These are phyloP conservation scores for Corydoras sp. DNA, from an alignment of 2,113 vertebrate species.

Conservation along the genomic window DNA sequence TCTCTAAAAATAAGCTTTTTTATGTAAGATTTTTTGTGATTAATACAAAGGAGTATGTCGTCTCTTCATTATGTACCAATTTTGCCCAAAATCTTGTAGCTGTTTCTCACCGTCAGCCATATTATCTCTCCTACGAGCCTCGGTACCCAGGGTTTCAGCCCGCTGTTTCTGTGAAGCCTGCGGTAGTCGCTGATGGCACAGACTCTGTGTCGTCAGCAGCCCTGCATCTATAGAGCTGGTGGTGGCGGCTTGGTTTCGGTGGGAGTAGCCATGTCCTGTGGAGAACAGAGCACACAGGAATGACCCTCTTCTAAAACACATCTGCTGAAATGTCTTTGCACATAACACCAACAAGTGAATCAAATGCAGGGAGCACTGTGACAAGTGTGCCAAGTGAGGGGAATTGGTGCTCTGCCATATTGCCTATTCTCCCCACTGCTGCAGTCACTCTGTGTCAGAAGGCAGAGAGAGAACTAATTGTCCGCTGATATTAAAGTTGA, in stretches of 20 bases:
- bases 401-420: conserved; percentile 20
- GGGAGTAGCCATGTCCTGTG: conserved; percentile 52
- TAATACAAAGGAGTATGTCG: no score
- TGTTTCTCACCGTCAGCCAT: conserved; percentile 53
- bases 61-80: no score
- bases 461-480: no score
- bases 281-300: background rate
- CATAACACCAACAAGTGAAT: conserved; percentile 17
- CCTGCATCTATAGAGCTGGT: conserved; percentile 47
- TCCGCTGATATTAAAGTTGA: no score
- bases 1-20: no score
- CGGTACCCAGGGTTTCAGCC: conserved; percentile 56
- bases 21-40: no score
- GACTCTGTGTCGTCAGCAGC: conserved; percentile 57
- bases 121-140: conserved; percentile 58
- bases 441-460: no score
- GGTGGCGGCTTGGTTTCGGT: conserved; percentile 47
- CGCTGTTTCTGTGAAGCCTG: conserved; percentile 54
- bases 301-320: background rate
- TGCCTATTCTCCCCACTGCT: background rate
- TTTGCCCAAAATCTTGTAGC: background rate
- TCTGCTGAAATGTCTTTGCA: background rate
- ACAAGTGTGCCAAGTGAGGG: conserved; percentile 16
- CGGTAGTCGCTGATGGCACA: conserved; percentile 62
- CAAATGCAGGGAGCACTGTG: background rate